These are phyloP conservation scores for Cavia porcellus DNA, from an alignment of 2,113 vertebrate species.

Conservation along the genomic window DNA sequence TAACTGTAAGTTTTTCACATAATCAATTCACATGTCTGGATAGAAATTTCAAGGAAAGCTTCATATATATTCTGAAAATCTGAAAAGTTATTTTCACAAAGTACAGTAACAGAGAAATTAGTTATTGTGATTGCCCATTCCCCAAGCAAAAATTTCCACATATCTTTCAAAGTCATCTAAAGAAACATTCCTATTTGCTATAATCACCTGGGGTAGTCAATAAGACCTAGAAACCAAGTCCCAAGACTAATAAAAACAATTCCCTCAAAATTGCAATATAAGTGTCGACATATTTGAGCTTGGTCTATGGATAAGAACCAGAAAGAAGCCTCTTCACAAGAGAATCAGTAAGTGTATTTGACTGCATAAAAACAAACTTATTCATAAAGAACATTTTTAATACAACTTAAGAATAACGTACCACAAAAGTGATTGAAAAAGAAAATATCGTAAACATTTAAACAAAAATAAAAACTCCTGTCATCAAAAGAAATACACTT, in stretches of 20 bases:
- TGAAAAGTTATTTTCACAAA: constrained; percentile 52
- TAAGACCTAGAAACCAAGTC: constrained; percentile 36
- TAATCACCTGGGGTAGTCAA: not conserved
- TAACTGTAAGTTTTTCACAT: not conserved
- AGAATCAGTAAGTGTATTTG: not conserved
- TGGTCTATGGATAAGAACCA: not conserved
- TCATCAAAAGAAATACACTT: not conserved
- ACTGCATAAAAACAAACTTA: not conserved
- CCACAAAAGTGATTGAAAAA: not conserved
- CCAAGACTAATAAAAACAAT: constrained; percentile 1
- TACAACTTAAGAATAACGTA: not conserved
- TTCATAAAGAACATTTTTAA: constrained; percentile 7
- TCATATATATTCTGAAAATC: constrained; percentile 12
- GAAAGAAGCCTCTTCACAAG: not conserved
- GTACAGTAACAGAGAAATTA: not conserved
- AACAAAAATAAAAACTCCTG: not conserved
- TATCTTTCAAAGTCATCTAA: not conserved
- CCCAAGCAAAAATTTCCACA: not conserved
- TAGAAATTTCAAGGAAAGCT: constrained; percentile 6
- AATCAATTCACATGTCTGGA: not conserved
- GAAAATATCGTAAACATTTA: not conserved
- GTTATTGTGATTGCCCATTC: not conserved
- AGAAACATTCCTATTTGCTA: not conserved
- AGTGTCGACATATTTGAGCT: not conserved
- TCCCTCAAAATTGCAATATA: not conserved